Evolutionary conservation across 1,140 invertebrate genomes (phyloP), one percentile per base, ranked within the genome.

Genomic region (Solenopsis invicta): DNA sequence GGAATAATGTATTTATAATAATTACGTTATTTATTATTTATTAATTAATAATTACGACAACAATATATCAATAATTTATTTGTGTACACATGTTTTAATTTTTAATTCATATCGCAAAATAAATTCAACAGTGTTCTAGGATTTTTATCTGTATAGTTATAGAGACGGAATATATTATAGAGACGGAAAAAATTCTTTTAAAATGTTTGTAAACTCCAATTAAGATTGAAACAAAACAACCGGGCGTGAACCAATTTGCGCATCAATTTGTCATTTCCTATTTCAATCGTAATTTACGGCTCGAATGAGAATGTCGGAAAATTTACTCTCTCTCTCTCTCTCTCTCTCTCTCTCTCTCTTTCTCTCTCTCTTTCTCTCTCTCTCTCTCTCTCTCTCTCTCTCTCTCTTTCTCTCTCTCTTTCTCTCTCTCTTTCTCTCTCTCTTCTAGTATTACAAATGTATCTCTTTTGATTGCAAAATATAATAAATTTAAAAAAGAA

Each of bases 241-340:
- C 16, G n/a, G 2, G n/a, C 9, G 0, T 18, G 24, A 61, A 67
- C 9, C 80, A 62, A 62, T 84, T 84, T 61, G 69, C 18, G 13
- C 34, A 41, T 24, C 48, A 69, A 56, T 69, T 69, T 52, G 34
- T 54, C 16, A 66, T 69, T 29, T 16, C 8, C 21, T 29, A 61
- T 4, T 72, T 74, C 24, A n/a, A 71, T n/a, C 37, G 41, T 21
- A 84, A 62, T 84, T 84, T 74, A 74, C 29, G 24, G 13, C 1
- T 24, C 13, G 18, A 8, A 29, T 34, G 24, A 56, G 41, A 59
- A 59, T 9, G 13, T 10, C 48, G 21, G 10, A 21, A 59, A 71
- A 59, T 59, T 50, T 50, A 61, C 5, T 41, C 29, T 29, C 29
- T 29, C 29, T 29, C 29, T 29, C n/a, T n/a, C n/a, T n/a, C n/a